phyloP scores from a whole-genome alignment of 2,888 invertebrate species.

The Phorcus lineatus region DNA sequence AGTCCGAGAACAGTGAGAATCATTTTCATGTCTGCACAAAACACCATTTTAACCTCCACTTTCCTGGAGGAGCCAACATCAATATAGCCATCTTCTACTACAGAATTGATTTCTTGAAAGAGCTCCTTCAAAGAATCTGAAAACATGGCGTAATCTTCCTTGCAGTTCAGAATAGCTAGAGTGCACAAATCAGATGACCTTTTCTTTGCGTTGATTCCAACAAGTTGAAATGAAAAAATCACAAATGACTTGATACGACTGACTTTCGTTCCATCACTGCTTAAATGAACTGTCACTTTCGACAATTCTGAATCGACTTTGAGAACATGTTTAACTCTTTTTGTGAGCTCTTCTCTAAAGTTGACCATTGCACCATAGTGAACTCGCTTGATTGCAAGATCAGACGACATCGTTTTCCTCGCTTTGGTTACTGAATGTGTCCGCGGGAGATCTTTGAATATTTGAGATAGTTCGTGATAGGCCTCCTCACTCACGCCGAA shows the following conservation, averaged over 20 bases:
- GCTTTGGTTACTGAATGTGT: background rate
- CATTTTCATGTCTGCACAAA: conserved; percentile 17
- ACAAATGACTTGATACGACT: background rate
- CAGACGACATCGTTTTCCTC: background rate
- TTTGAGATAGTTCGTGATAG: background rate
- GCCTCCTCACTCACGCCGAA: background rate
- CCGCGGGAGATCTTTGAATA: background rate
- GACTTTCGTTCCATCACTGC: background rate
- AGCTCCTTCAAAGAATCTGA: background rate
- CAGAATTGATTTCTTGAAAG: background rate
- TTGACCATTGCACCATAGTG: background rate
- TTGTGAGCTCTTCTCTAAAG: background rate
- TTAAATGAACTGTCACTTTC: background rate
- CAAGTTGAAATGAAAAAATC: background rate
- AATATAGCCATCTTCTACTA: background rate
- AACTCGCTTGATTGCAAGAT: background rate
- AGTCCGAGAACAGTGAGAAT: background rate
- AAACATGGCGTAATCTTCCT: background rate
- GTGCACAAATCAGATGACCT: background rate
- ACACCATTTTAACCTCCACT: background rate
- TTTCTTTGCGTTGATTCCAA: background rate
- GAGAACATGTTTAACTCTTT: background rate
- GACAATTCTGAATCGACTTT: background rate
- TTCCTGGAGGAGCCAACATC: background rate
- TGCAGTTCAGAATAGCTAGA: background rate